Percentiles rank a stretch among this genome's conserved stretches.
phyloP scores from a whole-genome alignment of 2,797 vertebrate genomes.

The Decapterus maruadsi region DNA sequence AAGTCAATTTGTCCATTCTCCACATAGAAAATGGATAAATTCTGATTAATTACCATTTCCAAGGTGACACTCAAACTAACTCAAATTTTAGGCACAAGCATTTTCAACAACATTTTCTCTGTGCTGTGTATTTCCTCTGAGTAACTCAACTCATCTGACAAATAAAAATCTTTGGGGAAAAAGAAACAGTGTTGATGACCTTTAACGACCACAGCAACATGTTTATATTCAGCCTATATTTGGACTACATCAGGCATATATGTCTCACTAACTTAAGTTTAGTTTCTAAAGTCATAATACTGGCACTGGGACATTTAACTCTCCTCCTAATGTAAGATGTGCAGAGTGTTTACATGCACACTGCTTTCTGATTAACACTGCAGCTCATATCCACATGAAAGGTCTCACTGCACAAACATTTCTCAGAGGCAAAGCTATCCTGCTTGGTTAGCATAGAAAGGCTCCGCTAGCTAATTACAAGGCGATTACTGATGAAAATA shows the following conservation, averaged over 20 bases:
- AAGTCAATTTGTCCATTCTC: slow-evolving; percentile 10
- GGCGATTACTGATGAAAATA: slow-evolving; percentile 13
- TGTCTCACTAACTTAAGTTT: slow-evolving; percentile 27
- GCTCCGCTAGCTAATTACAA: neutral
- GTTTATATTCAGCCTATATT: slow-evolving; percentile 17
- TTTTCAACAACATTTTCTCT: neutral
- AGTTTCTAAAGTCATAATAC: slow-evolving; percentile 50
- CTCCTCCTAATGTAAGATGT: slow-evolving; percentile 22
- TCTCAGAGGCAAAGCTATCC: slow-evolving; percentile 33
- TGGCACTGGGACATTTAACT: slow-evolving; percentile 47
- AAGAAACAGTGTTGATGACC: neutral
- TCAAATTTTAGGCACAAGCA: neutral
- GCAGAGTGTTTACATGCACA: slow-evolving; percentile 62
- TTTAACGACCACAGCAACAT: slow-evolving; percentile 26
- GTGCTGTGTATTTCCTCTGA: neutral
- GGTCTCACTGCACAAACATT: slow-evolving; percentile 15
- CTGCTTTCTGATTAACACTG: slow-evolving; percentile 32
- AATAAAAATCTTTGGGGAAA: neutral
- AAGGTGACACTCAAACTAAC: neutral
- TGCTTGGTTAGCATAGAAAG: neutral
- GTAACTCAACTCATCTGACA: neutral
- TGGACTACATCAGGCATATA: slow-evolving; percentile 4
- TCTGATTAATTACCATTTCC: too few species aligned
- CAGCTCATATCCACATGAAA: neutral
- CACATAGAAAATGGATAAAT: neutral